Base-by-base conservation (phyloP, 2,888 invertebrate species). In the Lingula anatina region DNA sequence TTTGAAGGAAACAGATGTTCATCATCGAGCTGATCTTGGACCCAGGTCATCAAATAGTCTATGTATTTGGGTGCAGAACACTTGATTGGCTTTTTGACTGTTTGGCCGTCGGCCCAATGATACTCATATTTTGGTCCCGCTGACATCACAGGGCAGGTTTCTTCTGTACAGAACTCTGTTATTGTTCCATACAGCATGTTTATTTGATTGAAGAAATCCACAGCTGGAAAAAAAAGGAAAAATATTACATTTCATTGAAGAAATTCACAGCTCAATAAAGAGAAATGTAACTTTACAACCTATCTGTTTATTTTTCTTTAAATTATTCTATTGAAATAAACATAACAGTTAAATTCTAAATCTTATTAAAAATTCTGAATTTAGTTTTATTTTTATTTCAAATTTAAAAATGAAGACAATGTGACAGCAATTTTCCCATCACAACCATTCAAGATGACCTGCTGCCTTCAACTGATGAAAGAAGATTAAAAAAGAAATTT, bases 141-240 rank as follows among this genome's bases (percentile, higher is more conserved):
- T 9, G 94, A 95, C 97, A 99, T 97, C 64, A 97, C 94, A 9
- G 90, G 88, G 79, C 94, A 97, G 60, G 90, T 90, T 70, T 94
- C 91, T 77, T 95, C 94, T 3, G 95, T 94, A 78, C 99, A 99
- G 80, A 95, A 96, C 80, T 99, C 99, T n/a, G 96, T 96, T 70
- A 99, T 93, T 27, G 97, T 99, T 46, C 99, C 99, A 72, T 97
- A 99, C 58, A 99, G 81, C 97, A 99, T 99, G 80, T 96, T 96
- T 75, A 99, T 97, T 84, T 99, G 99, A 80, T 99, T 99, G 81
- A 97, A 99, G 80, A 99, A 99, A 81, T 99, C 99, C 57, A 99
- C 96, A 70, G 96, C 96, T 96, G 80, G 38, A 83, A 82, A 50
- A 53, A 56, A 53, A 56, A 26, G 15, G 37, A 18, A 49, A n/a